A percentile compares a stretch with the other conserved stretches of the same genome.
Conservation (phyloP, 2,888 invertebrate species). For the Leptinotarsa tumamoca region DNA sequence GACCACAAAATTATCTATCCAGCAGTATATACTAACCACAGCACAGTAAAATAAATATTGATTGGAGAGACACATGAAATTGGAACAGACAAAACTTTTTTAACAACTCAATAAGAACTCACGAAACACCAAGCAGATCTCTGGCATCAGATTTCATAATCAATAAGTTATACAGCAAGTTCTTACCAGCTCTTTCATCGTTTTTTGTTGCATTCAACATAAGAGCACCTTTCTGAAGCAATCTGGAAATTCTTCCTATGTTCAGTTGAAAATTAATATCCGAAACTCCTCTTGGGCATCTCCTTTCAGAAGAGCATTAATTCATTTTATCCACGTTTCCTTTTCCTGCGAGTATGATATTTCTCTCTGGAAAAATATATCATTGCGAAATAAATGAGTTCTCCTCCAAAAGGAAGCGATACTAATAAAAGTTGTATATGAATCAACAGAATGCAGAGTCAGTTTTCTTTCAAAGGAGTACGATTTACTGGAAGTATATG, state of each 20-base stretch:
- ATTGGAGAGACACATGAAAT: too few relatives aligned
- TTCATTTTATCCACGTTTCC: slow-evolving; percentile 15
- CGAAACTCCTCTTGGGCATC: background rate
- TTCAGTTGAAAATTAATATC: slow-evolving; percentile 3
- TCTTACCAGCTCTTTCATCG: too few relatives aligned
- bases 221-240: background rate
- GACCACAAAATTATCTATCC: too few relatives aligned
- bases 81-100: too few relatives aligned
- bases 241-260: background rate
- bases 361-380: background rate
- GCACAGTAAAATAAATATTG: too few relatives aligned
- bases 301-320: background rate
- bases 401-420: background rate
- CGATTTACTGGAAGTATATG: background rate
- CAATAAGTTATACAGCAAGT: too few relatives aligned
- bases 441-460: background rate
- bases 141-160: too few relatives aligned
- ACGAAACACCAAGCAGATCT: too few relatives aligned
- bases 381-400: background rate
- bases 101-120: too few relatives aligned
- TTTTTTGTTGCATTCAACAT: too few relatives aligned
- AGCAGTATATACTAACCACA: too few relatives aligned
- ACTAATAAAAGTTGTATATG: slow-evolving; percentile 10
- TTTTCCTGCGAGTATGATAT: background rate
- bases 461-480: slow-evolving; percentile 4